Conservation (phyloP, 53 echinoderm and acorn worm genomes). For the Glandiceps talaboti region DNA sequence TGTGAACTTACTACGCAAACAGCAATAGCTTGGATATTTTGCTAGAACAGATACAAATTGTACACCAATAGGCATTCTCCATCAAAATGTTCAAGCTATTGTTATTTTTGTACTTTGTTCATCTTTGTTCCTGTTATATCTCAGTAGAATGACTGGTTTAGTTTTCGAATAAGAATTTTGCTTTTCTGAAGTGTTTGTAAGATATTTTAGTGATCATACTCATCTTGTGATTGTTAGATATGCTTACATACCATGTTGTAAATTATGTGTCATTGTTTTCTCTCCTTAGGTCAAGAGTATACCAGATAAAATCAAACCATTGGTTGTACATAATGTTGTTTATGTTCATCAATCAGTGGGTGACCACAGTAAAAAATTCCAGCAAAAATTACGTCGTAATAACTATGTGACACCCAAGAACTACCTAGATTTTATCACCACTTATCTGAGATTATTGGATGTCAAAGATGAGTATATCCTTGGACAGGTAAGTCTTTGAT, state of each 20-base stretch:
- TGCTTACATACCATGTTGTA: neutral
- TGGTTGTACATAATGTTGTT: slow-evolving; percentile 73
- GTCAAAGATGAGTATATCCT: slow-evolving; percentile 91
- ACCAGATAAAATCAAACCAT: slow-evolving; percentile 57
- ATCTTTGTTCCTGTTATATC: no score
- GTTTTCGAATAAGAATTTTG: no score
- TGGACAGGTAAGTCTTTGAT: slow-evolving; percentile 51
- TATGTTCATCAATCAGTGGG: slow-evolving; percentile 96
- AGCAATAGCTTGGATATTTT: no score
- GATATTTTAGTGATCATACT: no score
- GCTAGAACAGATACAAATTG: no score
- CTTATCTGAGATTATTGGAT: slow-evolving; percentile 85
- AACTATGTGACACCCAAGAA: slow-evolving; percentile 98
- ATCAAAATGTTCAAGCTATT: no score
- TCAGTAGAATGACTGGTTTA: no score
- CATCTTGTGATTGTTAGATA: no score
- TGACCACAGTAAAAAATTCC: slow-evolving; percentile 72
- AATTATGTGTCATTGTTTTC: neutral
- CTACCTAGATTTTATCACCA: slow-evolving; percentile 92
- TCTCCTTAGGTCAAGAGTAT: slow-evolving; percentile 77
- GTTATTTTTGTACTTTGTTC: no score
- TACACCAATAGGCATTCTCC: no score
- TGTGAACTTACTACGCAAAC: no score
- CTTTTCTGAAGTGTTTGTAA: no score
- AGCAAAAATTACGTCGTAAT: slow-evolving; percentile 79